These are phyloP conservation scores for Micrasema minimum DNA, from an alignment of 1,140 invertebrate species.

Conservation along the genomic window DNA sequence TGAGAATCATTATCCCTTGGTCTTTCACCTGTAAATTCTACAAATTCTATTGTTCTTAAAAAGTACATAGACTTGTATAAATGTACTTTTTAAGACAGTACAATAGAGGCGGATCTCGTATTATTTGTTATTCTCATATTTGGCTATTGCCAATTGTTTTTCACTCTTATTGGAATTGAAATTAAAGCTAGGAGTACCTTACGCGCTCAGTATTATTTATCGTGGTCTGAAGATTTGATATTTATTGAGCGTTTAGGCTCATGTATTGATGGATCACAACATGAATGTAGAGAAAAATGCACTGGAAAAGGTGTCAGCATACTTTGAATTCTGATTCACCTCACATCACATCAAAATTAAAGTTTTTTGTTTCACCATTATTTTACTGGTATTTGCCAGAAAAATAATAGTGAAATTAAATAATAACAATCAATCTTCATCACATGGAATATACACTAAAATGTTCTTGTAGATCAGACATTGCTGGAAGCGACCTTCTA, in stretches of 20 bases:
- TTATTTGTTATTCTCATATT: not conserved
- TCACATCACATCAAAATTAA: no score
- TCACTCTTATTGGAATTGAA: not conserved
- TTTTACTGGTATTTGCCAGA: no score
- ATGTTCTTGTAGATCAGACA: no score
- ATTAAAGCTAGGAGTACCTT: not conserved
- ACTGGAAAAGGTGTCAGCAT: no score
- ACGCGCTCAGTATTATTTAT: not conserved
- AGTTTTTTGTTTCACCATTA: no score
- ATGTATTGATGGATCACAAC: no score
- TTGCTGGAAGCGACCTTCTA: not conserved
- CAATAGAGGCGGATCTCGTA: not conserved
- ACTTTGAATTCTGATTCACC: no score
- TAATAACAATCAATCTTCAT: not conserved
- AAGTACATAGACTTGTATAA: not conserved
- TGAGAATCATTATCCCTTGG: conserved; percentile 9
- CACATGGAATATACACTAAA: not conserved
- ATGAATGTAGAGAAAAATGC: no score
- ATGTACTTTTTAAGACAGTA: not conserved
- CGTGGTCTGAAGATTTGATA: not conserved
- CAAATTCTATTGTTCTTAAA: not conserved
- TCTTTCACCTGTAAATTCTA: conserved; percentile 6
- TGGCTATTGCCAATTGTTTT: not conserved
- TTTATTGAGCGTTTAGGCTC: no score
- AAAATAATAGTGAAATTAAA: no score